phyloP scores from a whole-genome alignment of 2,113 vertebrate species.

The Melanotaenia duboulayi region DNA sequence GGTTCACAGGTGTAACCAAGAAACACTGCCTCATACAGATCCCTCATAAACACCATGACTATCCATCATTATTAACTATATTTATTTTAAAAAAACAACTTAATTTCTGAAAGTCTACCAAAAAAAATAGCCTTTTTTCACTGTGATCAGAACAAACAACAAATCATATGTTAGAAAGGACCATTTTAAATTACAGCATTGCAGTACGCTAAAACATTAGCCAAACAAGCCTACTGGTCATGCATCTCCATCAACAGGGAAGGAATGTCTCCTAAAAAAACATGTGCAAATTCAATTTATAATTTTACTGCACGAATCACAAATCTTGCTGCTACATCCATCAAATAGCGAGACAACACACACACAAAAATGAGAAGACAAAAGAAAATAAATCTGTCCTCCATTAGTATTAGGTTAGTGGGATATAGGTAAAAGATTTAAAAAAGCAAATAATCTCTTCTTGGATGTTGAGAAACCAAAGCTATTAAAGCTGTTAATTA shows the following conservation, averaged over 20 bases:
- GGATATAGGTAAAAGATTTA: background rate
- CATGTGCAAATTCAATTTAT: background rate
- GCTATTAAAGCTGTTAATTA: background rate
- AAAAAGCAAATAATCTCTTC: constrained; percentile 5
- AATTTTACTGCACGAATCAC: constrained; percentile 10
- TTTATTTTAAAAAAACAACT: too few relatives aligned
- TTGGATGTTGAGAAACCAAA: constrained; percentile 1
- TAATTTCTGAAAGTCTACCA: too few relatives aligned
- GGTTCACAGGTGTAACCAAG: constrained; percentile 41
- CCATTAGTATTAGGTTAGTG: background rate
- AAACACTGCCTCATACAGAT: background rate
- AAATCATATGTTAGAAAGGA: background rate
- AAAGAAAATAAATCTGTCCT: constrained; percentile 6
- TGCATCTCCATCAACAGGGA: background rate
- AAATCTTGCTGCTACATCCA: background rate
- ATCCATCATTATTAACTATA: background rate
- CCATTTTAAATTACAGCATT: too few relatives aligned
- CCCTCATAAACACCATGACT: background rate
- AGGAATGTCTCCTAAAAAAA: background rate
- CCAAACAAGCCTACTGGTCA: background rate
- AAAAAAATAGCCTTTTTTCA: too few relatives aligned
- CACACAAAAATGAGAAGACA: background rate
- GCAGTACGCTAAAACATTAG: constrained; percentile 1
- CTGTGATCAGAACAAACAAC: background rate
- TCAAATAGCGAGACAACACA: background rate